These are phyloP conservation scores for Elephas maximus DNA, from an alignment of 2,113 vertebrate genomes.

Conservation along the genomic window DNA sequence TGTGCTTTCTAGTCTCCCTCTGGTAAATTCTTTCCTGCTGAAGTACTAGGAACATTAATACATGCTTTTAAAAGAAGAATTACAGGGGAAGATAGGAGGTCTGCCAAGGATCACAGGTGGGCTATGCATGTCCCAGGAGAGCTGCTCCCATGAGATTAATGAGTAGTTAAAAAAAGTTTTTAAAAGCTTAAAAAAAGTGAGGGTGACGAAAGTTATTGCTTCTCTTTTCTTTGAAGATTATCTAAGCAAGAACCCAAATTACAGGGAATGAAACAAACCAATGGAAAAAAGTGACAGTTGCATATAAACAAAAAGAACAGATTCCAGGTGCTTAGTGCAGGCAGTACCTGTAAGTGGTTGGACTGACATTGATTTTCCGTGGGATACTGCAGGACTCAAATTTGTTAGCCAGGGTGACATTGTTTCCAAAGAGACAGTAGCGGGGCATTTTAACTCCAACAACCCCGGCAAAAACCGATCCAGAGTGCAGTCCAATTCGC, in stretches of 20 bases:
- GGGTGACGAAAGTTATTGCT: background rate
- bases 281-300: background rate
- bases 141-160: background rate
- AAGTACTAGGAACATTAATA: fast-evolving
- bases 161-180: background rate
- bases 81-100: background rate
- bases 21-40: background rate
- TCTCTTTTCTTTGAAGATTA: background rate
- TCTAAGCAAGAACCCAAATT: background rate
- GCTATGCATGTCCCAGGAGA: background rate
- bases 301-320: background rate
- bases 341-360: constrained; percentile 96
- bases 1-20: background rate
- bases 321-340: background rate
- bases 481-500: constrained; percentile 98
- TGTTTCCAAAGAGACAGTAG: constrained; percentile 99
- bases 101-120: background rate
- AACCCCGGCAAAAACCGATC: constrained; percentile 97
- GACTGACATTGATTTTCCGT: constrained; percentile 97
- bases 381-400: constrained; percentile 98
- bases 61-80: background rate
- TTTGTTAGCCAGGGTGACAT: constrained; percentile 98
- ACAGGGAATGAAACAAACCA: background rate
- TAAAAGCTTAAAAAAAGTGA: background rate
- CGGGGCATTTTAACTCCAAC: constrained; percentile 99